These are phyloP conservation scores for Aphodius sticticus DNA, from an alignment of 2,888 invertebrate species.

Conservation along the genomic window DNA sequence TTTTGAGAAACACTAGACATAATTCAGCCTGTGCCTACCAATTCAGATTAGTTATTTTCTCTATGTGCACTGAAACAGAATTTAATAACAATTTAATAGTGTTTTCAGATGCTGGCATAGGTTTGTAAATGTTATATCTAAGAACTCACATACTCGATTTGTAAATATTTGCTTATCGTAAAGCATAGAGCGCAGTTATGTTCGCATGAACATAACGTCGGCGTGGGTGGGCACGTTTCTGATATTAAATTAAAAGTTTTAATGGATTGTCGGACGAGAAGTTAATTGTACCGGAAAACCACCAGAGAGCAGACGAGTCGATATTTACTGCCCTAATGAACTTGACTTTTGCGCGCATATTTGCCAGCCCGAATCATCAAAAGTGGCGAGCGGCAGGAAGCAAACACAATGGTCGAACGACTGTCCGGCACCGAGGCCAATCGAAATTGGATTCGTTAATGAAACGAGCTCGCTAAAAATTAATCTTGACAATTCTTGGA, in stretches of 20 bases:
- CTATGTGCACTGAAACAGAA: no score
- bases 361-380: not conserved
- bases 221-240: not conserved
- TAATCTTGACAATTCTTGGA: not conserved
- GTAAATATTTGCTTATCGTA: no score
- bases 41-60: no score
- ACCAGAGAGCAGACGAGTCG: not conserved
- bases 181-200: no score
- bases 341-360: not conserved
- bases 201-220: not conserved
- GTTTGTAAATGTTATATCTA: no score
- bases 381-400: not conserved
- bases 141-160: no score
- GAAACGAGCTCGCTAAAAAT: not conserved
- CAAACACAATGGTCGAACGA: not conserved
- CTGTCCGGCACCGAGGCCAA: not conserved
- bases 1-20: no score
- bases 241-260: not conserved
- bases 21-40: no score
- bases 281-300: not conserved
- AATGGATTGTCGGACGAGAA: not conserved
- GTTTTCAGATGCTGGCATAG: no score
- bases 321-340: not conserved
- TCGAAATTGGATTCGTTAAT: conserved; percentile 4
- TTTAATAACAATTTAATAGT: no score